Evolutionary conservation across 2,888 invertebrate species (phyloP).

Genomic region (Aethes cnicana): DNA sequence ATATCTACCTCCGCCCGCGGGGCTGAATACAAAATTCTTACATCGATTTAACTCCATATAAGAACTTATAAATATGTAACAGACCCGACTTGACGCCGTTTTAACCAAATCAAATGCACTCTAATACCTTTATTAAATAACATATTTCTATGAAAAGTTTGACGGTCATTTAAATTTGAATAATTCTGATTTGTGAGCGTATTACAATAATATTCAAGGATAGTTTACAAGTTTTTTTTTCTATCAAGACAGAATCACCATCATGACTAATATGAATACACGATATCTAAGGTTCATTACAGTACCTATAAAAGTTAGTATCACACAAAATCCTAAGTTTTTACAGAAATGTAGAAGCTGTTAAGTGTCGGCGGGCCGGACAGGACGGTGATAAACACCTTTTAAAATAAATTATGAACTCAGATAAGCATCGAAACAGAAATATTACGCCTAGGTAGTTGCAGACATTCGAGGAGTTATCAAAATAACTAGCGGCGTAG

Average conservation of each 20-base stretch:
- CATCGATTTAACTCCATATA: conserved; percentile 51
- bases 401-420: conserved; percentile 24
- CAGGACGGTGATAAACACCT: conserved; percentile 20
- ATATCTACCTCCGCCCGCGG: conserved; percentile 37
- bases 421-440: conserved; percentile 27
- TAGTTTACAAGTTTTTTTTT: neutral
- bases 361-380: neutral
- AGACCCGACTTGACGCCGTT: conserved; percentile 33
- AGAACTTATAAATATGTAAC: conserved; percentile 52
- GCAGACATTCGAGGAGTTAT: conserved; percentile 37
- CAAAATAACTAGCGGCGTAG: conserved; percentile 48
- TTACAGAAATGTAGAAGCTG: conserved; percentile 1
- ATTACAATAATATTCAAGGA: neutral
- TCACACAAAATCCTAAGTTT: neutral
- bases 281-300: too few relatives aligned
- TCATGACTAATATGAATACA: too few relatives aligned
- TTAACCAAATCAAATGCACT: conserved; percentile 34
- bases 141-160: conserved; percentile 5
- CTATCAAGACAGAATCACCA: too few relatives aligned
- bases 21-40: conserved; percentile 49
- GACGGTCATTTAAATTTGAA: conserved; percentile 21
- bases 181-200: conserved; percentile 17
- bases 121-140: conserved; percentile 42
- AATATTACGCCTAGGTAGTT: conserved; percentile 26
- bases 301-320: too few relatives aligned